phyloP scores from a whole-genome alignment of 2,113 vertebrate species.

The Siphamia tubifer region DNA sequence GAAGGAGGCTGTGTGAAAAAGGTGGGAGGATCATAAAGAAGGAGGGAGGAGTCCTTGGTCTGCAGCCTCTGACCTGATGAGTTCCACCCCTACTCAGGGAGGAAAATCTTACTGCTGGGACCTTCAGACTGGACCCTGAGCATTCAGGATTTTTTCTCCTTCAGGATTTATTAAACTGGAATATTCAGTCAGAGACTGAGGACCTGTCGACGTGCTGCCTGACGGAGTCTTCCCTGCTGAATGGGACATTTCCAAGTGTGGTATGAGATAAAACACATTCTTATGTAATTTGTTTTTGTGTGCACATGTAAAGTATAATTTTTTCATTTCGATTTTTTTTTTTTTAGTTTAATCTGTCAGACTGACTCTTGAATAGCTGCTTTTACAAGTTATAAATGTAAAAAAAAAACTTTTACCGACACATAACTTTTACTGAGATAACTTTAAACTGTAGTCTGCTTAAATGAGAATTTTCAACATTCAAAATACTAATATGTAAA shows the following conservation, averaged over 20 bases:
- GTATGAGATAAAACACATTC: slow-evolving; percentile 49
- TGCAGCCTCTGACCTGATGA: slow-evolving; percentile 29
- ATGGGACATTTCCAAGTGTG: slow-evolving; percentile 30
- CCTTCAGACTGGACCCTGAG: slow-evolving; percentile 25
- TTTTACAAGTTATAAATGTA: not conserved
- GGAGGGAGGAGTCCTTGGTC: slow-evolving; percentile 48
- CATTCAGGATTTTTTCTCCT: not conserved
- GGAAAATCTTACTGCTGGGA: slow-evolving; percentile 49
- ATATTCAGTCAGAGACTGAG: slow-evolving; percentile 17
- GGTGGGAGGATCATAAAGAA: slow-evolving; percentile 25
- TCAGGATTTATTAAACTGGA: slow-evolving; percentile 38
- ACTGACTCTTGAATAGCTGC: not conserved
- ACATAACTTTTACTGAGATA: not conserved
- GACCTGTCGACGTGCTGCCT: not conserved
- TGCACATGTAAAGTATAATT: not conserved
- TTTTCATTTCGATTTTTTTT: too few relatives aligned
- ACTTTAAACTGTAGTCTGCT: not conserved
- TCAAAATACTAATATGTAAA: not conserved
- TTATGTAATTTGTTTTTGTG: too few relatives aligned
- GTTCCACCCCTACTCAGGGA: slow-evolving; percentile 46
- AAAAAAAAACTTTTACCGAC: not conserved
- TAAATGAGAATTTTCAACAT: not conserved
- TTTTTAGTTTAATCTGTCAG: too few relatives aligned
- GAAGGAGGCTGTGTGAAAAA: slow-evolving; percentile 3
- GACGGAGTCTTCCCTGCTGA: slow-evolving; percentile 13